Evolutionary conservation across 2,888 invertebrate genomes (phyloP).

Genomic region (Agrotis puta): DNA sequence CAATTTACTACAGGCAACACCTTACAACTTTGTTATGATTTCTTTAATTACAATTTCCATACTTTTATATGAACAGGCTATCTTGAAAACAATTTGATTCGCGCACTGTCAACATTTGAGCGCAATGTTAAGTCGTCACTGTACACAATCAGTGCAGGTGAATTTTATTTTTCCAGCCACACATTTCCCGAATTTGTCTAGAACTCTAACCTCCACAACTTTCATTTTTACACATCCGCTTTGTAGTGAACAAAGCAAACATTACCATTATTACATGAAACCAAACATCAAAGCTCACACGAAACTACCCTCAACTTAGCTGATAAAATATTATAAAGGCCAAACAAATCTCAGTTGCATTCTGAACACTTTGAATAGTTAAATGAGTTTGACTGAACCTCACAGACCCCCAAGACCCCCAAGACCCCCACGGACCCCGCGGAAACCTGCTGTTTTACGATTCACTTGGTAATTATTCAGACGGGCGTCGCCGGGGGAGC

Average conservation of each 20-base stretch:
- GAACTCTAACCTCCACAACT: neutral
- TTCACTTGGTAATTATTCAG: conserved; percentile 62
- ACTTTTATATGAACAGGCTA: too few species aligned
- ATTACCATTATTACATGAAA: too few species aligned
- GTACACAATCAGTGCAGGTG: neutral
- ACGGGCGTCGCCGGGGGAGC: conserved; percentile 46
- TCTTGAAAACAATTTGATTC: too few species aligned
- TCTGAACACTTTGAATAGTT: conserved; percentile 58
- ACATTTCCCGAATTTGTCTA: too few species aligned
- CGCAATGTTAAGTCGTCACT: too few species aligned
- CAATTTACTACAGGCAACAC: too few species aligned
- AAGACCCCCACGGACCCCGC: conserved; percentile 15
- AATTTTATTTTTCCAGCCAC: too few species aligned
- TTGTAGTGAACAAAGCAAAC: neutral
- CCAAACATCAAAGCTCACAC: neutral
- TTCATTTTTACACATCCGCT: neutral
- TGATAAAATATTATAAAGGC: conserved; percentile 39
- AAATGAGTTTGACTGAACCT: conserved; percentile 36
- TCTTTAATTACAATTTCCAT: too few species aligned
- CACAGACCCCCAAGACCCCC: conserved; percentile 16
- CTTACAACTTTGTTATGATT: too few species aligned
- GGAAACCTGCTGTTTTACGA: conserved; percentile 53
- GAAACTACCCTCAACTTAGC: conserved; percentile 6
- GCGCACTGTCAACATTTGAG: too few species aligned
- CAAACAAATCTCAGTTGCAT: conserved; percentile 49